Percentiles rank a stretch among this genome's conserved stretches.
These are phyloP conservation scores for Glomeris marginata DNA, from an alignment of 2,888 invertebrate genomes.

Conservation along the genomic window DNA sequence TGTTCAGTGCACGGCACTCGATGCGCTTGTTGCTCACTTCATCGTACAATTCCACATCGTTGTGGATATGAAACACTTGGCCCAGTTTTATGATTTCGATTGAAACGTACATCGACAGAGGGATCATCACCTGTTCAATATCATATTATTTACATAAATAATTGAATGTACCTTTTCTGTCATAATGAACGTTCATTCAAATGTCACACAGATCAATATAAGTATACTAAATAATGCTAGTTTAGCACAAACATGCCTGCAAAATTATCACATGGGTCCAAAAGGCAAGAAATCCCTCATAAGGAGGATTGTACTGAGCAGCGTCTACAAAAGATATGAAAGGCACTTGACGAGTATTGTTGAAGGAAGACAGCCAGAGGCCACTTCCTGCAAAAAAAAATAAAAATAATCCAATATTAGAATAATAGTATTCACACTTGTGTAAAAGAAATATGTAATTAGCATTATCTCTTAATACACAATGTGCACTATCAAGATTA, in stretches of 20 bases:
- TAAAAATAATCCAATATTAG: not conserved
- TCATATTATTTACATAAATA: no score
- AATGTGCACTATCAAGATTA: no score
- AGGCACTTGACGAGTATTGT: slow-evolving; percentile 41
- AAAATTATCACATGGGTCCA: slow-evolving; percentile 92
- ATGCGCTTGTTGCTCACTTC: slow-evolving; percentile 60
- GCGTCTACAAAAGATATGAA: slow-evolving; percentile 38
- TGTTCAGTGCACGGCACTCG: slow-evolving; percentile 87
- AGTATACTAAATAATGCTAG: no score
- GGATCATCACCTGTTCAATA: slow-evolving; percentile 68
- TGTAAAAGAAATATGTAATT: no score
- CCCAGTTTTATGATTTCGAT: slow-evolving; percentile 90
- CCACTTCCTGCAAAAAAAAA: slow-evolving; percentile 34
- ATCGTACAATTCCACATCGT: slow-evolving; percentile 77
- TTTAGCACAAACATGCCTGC: slow-evolving; percentile 42
- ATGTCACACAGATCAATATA: no score
- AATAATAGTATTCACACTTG: not conserved
- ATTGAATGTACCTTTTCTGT: no score
- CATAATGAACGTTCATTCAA: no score
- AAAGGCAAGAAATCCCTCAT: slow-evolving; percentile 73
- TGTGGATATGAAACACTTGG: slow-evolving; percentile 88
- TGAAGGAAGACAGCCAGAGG: slow-evolving; percentile 57
- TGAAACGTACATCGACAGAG: slow-evolving; percentile 88
- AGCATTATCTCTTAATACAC: no score
- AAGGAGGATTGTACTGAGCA: slow-evolving; percentile 26